These are phyloP conservation scores for Oryzias sinensis DNA, from an alignment of 2,797 vertebrate genomes.

Conservation along the genomic window DNA sequence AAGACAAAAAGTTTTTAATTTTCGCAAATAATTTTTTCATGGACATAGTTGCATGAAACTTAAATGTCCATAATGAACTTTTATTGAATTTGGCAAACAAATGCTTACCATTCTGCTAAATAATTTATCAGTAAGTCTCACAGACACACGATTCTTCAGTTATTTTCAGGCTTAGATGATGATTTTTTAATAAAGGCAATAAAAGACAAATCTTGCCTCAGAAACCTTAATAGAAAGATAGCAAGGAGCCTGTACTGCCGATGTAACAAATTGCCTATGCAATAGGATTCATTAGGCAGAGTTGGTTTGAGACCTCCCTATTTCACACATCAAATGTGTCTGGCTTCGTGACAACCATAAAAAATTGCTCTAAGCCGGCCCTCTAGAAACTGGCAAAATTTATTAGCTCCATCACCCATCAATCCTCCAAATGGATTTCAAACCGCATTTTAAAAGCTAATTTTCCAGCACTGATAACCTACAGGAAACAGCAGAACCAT, in stretches of 20 bases:
- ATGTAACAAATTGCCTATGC: conserved; percentile 63
- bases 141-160: neutral
- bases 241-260: conserved; percentile 19
- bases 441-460: conserved; percentile 88
- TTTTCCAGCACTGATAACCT: conserved; percentile 83
- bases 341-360: conserved; percentile 78
- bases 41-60: neutral
- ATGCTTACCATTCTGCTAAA: conserved; percentile 7
- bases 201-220: conserved; percentile 10
- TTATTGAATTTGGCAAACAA: neutral
- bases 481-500: conserved; percentile 73
- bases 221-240: conserved; percentile 23
- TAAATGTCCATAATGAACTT: neutral
- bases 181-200: conserved; percentile 13
- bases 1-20: neutral
- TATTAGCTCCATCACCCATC: conserved; percentile 82
- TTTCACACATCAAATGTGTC: conserved; percentile 71
- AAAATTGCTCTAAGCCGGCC: conserved; percentile 70
- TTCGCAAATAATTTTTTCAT: neutral
- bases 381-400: conserved; percentile 77
- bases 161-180: conserved; percentile 5
- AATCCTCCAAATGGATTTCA: conserved; percentile 85
- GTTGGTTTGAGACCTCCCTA: conserved; percentile 67
- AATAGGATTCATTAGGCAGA: conserved; percentile 62
- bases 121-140: conserved; percentile 8